Conservation (phyloP, 2,113 vertebrate genomes). For the Loxodonta africana region DNA sequence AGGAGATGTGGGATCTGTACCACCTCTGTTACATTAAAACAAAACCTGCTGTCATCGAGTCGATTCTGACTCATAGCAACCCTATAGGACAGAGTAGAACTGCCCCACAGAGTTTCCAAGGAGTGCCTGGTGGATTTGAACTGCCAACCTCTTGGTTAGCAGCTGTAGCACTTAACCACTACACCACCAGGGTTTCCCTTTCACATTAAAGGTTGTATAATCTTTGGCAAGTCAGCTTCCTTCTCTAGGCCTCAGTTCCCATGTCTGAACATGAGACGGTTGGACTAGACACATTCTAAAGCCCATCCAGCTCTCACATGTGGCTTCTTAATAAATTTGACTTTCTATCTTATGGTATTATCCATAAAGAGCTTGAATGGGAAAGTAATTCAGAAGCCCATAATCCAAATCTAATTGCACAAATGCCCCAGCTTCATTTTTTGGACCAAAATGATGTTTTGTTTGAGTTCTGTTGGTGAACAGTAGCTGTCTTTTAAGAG, state of each 20-base stretch:
- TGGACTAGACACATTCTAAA: background rate
- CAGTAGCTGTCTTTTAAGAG: conserved; percentile 47
- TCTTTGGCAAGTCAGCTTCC: background rate
- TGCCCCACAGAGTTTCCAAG: no score
- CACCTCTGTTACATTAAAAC: background rate
- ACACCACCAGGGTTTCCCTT: no score
- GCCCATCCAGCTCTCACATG: background rate
- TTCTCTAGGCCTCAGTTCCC: background rate
- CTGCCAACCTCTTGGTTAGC: no score
- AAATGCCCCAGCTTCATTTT: background rate
- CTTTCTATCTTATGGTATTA: background rate
- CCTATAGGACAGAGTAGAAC: no score
- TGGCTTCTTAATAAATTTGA: background rate
- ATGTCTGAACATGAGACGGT: background rate
- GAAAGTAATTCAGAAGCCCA: conserved; percentile 66
- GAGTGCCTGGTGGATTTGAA: no score
- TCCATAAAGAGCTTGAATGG: background rate
- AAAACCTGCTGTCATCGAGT: no score
- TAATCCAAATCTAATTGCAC: conserved; percentile 30
- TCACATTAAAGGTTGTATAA: background rate
- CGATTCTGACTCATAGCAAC: no score
- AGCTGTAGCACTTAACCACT: no score
- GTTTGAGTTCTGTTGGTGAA: conserved; percentile 43
- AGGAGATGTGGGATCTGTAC: background rate
- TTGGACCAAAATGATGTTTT: conserved; percentile 24